phyloP scores from a whole-genome alignment of 2,888 invertebrate species.

The Escarpia spicata region DNA sequence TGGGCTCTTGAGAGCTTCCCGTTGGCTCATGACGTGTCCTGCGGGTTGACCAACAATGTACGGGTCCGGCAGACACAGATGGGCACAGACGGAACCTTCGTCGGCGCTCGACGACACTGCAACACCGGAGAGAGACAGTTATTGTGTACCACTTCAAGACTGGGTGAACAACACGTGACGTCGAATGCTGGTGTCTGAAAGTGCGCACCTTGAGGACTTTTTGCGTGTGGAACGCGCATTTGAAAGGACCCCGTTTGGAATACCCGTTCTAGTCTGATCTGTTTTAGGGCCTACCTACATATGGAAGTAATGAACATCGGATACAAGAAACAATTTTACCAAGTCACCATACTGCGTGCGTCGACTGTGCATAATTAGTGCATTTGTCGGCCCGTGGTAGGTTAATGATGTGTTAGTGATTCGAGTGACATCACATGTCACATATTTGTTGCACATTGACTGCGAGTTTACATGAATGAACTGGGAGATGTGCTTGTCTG shows the following conservation, averaged over 20 bases:
- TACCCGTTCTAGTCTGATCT: neutral
- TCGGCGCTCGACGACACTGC: neutral
- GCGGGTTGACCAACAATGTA: neutral
- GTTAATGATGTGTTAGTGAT: no score
- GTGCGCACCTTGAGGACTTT: no score
- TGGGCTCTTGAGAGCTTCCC: neutral
- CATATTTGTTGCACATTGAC: neutral
- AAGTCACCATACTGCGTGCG: no score
- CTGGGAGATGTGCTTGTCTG: neutral
- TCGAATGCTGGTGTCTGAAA: neutral
- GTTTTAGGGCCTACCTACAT: neutral
- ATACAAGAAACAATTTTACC: no score
- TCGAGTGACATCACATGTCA: neutral
- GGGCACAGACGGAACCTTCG: neutral
- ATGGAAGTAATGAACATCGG: no score
- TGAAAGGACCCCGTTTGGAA: no score
- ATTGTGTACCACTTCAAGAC: neutral
- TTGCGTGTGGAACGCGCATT: no score
- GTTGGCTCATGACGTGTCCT: neutral
- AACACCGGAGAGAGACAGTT: neutral
- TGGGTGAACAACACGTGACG: neutral
- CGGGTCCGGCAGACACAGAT: neutral
- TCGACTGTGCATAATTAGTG: no score
- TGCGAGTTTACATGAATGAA: neutral
- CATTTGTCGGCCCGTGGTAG: no score